phyloP scores from a whole-genome alignment of 2,888 invertebrate species.

The Caenorhabditis uteleia region DNA sequence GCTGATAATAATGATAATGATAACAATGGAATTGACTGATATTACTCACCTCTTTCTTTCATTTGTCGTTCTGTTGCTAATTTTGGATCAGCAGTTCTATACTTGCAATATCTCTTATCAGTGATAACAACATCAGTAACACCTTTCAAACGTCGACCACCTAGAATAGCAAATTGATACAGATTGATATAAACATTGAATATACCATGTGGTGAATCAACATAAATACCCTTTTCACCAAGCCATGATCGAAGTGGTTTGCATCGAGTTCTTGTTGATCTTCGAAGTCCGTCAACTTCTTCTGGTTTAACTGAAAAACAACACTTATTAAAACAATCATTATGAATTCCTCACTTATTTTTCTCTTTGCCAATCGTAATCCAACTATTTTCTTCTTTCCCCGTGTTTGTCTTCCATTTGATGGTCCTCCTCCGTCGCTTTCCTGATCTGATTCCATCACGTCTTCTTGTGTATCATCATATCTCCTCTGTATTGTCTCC shows the following conservation, averaged over 20 bases:
- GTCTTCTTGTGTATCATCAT: no score
- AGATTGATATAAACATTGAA: no score
- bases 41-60: constrained; percentile 6
- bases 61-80: constrained; percentile 21
- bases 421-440: neutral
- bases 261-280: constrained; percentile 23
- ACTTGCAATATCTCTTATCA: constrained; percentile 23
- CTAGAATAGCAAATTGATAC: no score
- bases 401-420: neutral
- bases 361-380: constrained; percentile 13
- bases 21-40: no score
- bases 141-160: constrained; percentile 19
- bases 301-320: constrained; percentile 33
- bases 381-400: no score
- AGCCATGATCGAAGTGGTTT: constrained; percentile 39
- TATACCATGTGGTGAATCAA: constrained; percentile 24
- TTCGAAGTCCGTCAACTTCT: constrained; percentile 6
- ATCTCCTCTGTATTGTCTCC: no score
- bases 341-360: constrained; percentile 18
- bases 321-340: no score
- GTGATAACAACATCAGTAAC: constrained; percentile 25
- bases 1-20: constrained; percentile 2
- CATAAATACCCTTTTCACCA: constrained; percentile 33
- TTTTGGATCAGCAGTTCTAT: constrained; percentile 19
- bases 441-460: no score